Base-by-base conservation (phyloP, 1,140 invertebrate genomes). In the Eueides isabella region DNA sequence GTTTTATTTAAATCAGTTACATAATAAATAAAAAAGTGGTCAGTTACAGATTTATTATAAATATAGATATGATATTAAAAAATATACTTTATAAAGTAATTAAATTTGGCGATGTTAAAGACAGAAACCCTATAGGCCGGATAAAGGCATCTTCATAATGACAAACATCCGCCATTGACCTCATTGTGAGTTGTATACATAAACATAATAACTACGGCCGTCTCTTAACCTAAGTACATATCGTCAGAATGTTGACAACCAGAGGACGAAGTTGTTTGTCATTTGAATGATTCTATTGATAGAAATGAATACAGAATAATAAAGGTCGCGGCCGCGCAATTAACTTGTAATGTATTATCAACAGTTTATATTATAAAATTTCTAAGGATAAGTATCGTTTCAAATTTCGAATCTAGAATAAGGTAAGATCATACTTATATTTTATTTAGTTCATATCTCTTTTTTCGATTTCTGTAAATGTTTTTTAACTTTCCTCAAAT, bases 131-230 rank as follows among this genome's bases (percentile, higher is more conserved):
- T 87, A 84, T 80, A 77, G 62, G 78, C 76, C 77, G 84, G 83
- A 82, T 80, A 80, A 78, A 76, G 79, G 75, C 73, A 80, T 81
- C 76, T 82, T 67, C 44, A 67, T 82, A 82, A 83, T 81, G 79
- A 85, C 87, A 84, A 85, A 81, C 83, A 83, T 81, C 73, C 84
- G 87, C 78, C 85, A 89, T 88, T 91, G 89, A 89, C 89, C 85
- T 74, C 80, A 86, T 85, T 91, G 81, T 80, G 81, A 82, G 79
- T 68, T 81, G 83, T 74, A 75, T 88, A 82, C 80, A 79, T 87
- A 86, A 87, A 84, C 83, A 90, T 85, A 84, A 74, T 80, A 73
- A 71, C 78, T 82, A 77, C 74, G 61, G 74, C 68, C 75, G 78
- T 76, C 72, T 26, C n/a, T 55, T 73, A 79, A 71, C 75, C 68